Conservation (phyloP, 2,888 invertebrate species). For the Isoperla grammatica region DNA sequence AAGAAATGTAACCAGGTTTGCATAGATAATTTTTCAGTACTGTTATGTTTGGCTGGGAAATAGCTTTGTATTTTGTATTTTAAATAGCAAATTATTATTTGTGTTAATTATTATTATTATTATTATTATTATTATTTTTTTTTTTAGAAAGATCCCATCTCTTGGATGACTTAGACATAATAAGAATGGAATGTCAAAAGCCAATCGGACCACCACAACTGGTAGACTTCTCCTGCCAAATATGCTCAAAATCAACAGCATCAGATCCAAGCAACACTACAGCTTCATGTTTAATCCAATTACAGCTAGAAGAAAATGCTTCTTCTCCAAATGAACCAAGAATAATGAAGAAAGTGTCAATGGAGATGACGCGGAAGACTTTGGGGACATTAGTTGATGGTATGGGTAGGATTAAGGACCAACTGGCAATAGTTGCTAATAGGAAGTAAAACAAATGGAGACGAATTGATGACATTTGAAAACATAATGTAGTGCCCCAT, state of each 20-base stretch:
- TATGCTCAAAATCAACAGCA: conserved; percentile 24
- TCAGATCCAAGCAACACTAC: conserved; percentile 25
- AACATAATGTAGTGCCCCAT: too few species aligned
- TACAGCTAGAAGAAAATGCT: conserved; percentile 21
- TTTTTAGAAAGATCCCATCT: too few species aligned
- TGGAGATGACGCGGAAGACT: conserved; percentile 21
- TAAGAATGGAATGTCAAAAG: neutral
- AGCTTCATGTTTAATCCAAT: conserved; percentile 22
- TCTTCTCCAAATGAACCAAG: conserved; percentile 2
- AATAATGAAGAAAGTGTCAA: neutral
- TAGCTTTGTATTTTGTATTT: too few species aligned
- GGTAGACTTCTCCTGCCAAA: conserved; percentile 26
- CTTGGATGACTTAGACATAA: too few species aligned
- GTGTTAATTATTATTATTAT: too few species aligned
- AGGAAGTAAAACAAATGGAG: conserved; percentile 20
- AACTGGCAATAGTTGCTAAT: conserved; percentile 24
- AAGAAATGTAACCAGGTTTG: too few species aligned
- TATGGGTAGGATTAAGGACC: conserved; percentile 24
- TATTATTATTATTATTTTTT: too few species aligned
- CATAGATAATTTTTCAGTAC: too few species aligned
- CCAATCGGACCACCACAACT: conserved; percentile 25
- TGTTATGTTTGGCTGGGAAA: too few species aligned
- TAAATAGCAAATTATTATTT: too few species aligned
- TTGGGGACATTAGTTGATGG: conserved; percentile 23
- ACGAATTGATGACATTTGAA: too few species aligned